Percentiles rank a stretch among this genome's conserved stretches.
Evolutionary conservation across 37 sponge, comb jelly and placozoan species (phyloP).

Genomic region (Crambe crambe): DNA sequence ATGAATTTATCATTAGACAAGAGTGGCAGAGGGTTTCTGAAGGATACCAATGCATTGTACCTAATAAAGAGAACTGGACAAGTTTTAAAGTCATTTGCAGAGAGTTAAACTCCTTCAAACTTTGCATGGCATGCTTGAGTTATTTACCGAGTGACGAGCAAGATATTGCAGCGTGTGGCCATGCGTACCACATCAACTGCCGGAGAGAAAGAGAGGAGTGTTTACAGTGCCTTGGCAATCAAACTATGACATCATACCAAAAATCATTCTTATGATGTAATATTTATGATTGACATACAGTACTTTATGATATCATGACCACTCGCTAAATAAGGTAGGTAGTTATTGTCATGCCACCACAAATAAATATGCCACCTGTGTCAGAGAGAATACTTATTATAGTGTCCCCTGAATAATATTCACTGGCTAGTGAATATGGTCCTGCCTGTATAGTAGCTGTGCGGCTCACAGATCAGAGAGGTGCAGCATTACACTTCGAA

Average conservation of each 20-base stretch:
- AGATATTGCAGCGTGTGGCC: neutral
- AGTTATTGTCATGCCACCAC: too few species aligned
- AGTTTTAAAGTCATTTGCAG: constrained; percentile 1
- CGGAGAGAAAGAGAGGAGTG: neutral
- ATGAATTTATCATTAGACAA: neutral
- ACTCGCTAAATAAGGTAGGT: too few species aligned
- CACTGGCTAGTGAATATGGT: too few species aligned
- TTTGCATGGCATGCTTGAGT: neutral
- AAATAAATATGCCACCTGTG: too few species aligned
- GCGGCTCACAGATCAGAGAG: too few species aligned
- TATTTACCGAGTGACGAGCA: neutral
- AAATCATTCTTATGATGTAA: neutral
- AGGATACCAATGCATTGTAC: neutral
- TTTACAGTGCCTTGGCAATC: neutral
- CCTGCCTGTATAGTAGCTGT: too few species aligned
- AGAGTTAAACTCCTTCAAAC: neutral
- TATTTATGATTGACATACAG: too few species aligned
- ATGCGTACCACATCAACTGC: neutral
- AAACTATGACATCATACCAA: constrained; percentile 9
- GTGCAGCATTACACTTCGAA: too few species aligned
- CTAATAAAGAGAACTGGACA: neutral
- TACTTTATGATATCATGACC: too few species aligned
- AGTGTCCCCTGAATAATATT: too few species aligned
- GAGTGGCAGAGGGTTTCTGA: neutral
- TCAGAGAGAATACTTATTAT: too few species aligned